These are phyloP conservation scores for Chamaetylas fuelleborni DNA, from an alignment of 2,113 vertebrate species.

Conservation along the genomic window DNA sequence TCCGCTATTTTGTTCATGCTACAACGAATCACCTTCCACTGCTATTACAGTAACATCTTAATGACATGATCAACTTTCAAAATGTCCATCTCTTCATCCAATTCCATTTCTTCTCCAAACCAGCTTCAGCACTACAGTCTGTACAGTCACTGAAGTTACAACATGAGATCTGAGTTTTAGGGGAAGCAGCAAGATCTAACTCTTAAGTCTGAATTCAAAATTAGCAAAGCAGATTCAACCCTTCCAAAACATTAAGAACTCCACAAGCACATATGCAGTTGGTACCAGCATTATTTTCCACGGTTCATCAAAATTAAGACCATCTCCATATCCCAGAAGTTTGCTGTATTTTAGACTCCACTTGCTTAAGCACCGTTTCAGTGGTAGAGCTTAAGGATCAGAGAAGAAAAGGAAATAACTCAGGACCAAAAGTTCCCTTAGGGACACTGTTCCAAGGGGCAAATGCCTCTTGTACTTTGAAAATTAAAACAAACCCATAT, in stretches of 20 bases:
- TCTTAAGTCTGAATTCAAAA: not conserved
- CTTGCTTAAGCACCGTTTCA: accelerated
- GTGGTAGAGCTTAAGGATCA: not conserved
- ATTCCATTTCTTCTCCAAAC: not conserved
- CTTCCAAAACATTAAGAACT: not conserved
- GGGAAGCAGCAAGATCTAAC: not conserved
- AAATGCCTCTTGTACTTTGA: not conserved
- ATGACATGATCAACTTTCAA: not conserved
- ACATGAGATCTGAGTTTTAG: not conserved
- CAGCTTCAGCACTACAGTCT: not conserved
- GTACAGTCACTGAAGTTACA: not conserved
- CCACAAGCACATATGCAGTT: not conserved
- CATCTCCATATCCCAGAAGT: not conserved
- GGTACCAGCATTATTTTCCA: not conserved
- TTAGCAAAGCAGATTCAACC: not conserved
- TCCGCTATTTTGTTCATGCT: not conserved
- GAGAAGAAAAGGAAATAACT: not conserved
- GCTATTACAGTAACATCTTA: not conserved
- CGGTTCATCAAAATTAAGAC: not conserved
- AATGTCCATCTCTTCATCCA: not conserved
- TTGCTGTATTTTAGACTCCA: not conserved
- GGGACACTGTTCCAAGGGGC: not conserved
- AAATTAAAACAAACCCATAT: not conserved
- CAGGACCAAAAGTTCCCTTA: not conserved
- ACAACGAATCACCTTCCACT: not conserved